Conservation (phyloP, 2,888 invertebrate genomes). For the Parochlus steinenii region DNA sequence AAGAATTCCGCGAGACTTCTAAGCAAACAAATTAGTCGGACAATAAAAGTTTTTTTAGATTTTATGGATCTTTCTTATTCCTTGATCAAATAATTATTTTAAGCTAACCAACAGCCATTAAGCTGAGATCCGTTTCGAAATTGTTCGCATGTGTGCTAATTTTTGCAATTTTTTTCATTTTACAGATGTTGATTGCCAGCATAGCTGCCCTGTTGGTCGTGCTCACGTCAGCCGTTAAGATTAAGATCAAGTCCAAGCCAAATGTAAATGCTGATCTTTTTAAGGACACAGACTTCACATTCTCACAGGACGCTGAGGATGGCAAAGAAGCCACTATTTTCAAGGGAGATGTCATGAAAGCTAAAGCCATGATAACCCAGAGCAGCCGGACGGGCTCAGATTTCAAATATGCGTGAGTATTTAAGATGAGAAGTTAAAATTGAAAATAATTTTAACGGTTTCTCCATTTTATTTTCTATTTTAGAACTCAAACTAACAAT, state of each 20-base stretch:
- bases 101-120: too few relatives aligned
- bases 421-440: not conserved
- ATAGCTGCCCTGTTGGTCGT: too few relatives aligned
- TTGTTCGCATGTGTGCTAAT: too few relatives aligned
- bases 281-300: conserved; percentile 9
- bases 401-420: conserved; percentile 21
- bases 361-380: conserved; percentile 24
- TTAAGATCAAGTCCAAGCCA: conserved; percentile 8
- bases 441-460: not conserved
- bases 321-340: conserved; percentile 20
- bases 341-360: conserved; percentile 25
- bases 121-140: too few relatives aligned
- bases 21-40: too few relatives aligned
- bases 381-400: conserved; percentile 24
- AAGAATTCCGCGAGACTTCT: too few relatives aligned
- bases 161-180: too few relatives aligned
- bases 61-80: too few relatives aligned
- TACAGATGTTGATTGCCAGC: too few relatives aligned
- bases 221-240: conserved; percentile 7
- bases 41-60: too few relatives aligned
- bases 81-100: too few relatives aligned
- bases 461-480: conserved; percentile 9
- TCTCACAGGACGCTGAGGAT: conserved; percentile 7
- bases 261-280: conserved; percentile 9
- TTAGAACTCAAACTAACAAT: conserved; percentile 27